phyloP scores from a whole-genome alignment of 1,140 invertebrate genomes.

The Bombus confusus region DNA sequence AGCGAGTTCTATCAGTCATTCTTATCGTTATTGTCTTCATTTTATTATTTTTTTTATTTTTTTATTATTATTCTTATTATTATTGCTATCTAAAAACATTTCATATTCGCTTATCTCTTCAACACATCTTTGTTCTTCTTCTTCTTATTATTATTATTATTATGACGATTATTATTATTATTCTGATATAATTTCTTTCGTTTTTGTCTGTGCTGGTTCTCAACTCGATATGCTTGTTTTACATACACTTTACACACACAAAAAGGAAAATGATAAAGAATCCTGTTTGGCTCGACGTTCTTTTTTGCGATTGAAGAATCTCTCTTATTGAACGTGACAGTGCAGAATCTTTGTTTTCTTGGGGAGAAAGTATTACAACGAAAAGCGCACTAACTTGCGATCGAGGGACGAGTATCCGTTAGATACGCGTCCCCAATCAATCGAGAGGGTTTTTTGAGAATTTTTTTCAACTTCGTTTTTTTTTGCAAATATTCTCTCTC shows the following conservation, averaged over 20 bases:
- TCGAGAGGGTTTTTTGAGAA: conserved; percentile 45
- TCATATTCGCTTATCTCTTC: conserved; percentile 48
- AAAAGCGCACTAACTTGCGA: conserved; percentile 68
- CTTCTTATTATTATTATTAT: not conserved
- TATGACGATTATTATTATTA: not conserved
- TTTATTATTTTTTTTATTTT: not conserved
- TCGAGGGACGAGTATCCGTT: conserved; percentile 9
- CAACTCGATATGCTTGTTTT: conserved; percentile 61
- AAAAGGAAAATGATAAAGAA: not conserved
- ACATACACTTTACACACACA: conserved; percentile 60
- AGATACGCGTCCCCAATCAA: conserved; percentile 49
- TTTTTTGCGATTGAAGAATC: conserved; percentile 12
- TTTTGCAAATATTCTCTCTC: not conserved
- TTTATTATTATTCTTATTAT: not conserved
- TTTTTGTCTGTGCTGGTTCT: conserved; percentile 36
- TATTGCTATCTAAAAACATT: conserved; percentile 8
- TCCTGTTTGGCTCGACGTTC: not conserved
- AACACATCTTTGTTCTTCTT: not conserved
- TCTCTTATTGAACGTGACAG: conserved; percentile 47
- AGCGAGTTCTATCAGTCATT: conserved; percentile 56
- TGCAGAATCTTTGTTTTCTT: conserved; percentile 53
- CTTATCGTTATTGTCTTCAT: not conserved
- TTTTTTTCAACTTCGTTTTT: not conserved
- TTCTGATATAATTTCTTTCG: not conserved
- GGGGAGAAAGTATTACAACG: conserved; percentile 52